Evolutionary conservation across 2,113 vertebrate genomes (phyloP).

Genomic region (Fregetta grallaria): DNA sequence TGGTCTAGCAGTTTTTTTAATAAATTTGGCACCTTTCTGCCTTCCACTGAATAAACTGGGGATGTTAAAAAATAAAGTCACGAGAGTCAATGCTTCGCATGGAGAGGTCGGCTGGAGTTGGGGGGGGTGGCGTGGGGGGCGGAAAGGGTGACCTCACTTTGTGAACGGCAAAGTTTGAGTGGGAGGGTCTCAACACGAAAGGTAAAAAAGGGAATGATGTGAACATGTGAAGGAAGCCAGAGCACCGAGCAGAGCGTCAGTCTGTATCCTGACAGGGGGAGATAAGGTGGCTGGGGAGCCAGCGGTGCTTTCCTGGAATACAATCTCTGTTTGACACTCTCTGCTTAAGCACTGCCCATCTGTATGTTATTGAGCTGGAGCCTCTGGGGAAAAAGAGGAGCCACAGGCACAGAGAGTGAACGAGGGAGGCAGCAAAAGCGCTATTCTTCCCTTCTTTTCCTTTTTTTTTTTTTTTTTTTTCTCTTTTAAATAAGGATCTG

Average conservation of each 20-base stretch:
- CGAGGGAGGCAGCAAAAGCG: constrained; percentile 49
- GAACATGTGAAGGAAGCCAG: constrained; percentile 69
- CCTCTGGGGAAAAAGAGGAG: constrained; percentile 66
- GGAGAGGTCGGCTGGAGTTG: not conserved
- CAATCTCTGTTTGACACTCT: constrained; percentile 64
- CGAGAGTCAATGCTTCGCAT: not conserved
- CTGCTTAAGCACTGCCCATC: constrained; percentile 63
- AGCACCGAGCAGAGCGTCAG: constrained; percentile 39
- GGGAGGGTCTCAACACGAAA: constrained; percentile 71
- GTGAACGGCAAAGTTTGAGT: constrained; percentile 47
- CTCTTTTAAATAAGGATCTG: constrained; percentile 25
- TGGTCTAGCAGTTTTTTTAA: not conserved
- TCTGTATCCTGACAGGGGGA: constrained; percentile 63
- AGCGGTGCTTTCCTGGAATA: constrained; percentile 55
- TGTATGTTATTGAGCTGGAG: constrained; percentile 63
- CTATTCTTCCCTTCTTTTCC: constrained; percentile 1
- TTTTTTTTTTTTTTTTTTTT: not conserved
- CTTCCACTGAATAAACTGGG: not conserved
- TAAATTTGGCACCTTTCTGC: constrained; percentile 23
- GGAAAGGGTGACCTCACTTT: constrained; percentile 42
- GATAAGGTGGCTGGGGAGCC: constrained; percentile 67
- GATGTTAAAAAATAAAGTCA: not conserved
- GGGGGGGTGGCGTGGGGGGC: not conserved
- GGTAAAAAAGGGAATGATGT: constrained; percentile 74
- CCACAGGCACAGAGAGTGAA: constrained; percentile 57